Base-by-base conservation (phyloP, 2,113 vertebrate genomes). In the Microcebus tavaratra region DNA sequence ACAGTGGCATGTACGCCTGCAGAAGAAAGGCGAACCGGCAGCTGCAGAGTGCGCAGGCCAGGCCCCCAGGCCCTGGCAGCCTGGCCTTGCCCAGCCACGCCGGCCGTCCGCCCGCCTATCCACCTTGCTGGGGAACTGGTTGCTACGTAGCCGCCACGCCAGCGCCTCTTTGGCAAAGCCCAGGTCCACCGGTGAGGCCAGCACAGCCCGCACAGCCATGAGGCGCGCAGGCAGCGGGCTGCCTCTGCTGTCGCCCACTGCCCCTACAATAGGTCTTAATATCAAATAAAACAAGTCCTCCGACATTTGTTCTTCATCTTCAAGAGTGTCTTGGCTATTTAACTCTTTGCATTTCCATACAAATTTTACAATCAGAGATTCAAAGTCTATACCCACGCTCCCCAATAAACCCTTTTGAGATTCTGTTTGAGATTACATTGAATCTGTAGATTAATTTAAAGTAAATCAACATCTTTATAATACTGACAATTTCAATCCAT, bases 71-170 rank as follows among this genome's bases (percentile, higher is more conserved):
- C 0, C 96, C 96, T 10, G 99, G 99, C 61, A 99, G 97, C 82
- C 98, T 98, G 17, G 23, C 90, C 80, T 97, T 98, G 29, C 99
- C 98, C 84, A 99, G 98, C 99, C 99, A 99, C 20, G 99, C 99
- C 53, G 99, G 99, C 91, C 98, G 1, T 99, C 15, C 50, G 1
- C 99, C 53, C 13, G 13, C 50, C 50, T 15, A 14, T 15, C 99
- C 11, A 99, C 98, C 98, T 99, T 99, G 97, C 99, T 99, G 84
- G 99, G 99, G 96, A 99, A 99, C 95, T 99, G 99, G 2, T 98
- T 82, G 67, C 99, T 99, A 21, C 97, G 97, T 79, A 99, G 99
- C 55, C 98, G 98, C 99, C 99, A 99, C 2, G 39, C 93, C 1
- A 98, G 89, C 5, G 96, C 98, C 23, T 97, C 98, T 91, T 99